These are phyloP conservation scores for Aporophyla lueneburgensis DNA, from an alignment of 2,888 invertebrate species.

Conservation along the genomic window DNA sequence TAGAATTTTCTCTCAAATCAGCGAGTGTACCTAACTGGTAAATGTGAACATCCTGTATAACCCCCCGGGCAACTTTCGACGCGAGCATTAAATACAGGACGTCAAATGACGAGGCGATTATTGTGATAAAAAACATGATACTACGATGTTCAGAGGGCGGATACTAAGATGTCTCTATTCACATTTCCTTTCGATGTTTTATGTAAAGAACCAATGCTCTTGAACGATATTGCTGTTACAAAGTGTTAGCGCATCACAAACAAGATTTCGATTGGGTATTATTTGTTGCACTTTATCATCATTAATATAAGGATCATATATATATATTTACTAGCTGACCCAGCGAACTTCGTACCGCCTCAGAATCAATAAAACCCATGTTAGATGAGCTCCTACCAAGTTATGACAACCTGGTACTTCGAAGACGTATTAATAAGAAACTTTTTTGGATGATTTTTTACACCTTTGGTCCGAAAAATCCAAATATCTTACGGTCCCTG, in stretches of 20 bases:
- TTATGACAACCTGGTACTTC: too few relatives aligned
- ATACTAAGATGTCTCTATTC: constrained; percentile 30
- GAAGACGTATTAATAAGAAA: too few relatives aligned
- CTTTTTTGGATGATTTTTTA: too few relatives aligned
- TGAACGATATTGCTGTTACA: neutral
- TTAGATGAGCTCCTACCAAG: too few relatives aligned
- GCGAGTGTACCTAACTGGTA: constrained; percentile 27
- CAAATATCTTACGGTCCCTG: too few relatives aligned
- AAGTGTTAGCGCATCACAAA: neutral
- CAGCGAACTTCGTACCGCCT: too few relatives aligned
- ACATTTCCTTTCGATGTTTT: constrained; percentile 8
- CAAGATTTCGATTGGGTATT: neutral
- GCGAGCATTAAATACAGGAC: constrained; percentile 61
- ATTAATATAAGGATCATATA: too few relatives aligned
- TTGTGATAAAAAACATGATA: constrained; percentile 46
- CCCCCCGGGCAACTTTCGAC: constrained; percentile 69
- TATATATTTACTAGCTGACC: too few relatives aligned
- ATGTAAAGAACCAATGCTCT: neutral
- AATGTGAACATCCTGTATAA: constrained; percentile 69
- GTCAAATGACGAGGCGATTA: constrained; percentile 46
- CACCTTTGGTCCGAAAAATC: too few relatives aligned
- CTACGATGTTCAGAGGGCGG: constrained; percentile 10
- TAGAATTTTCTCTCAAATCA: constrained; percentile 60
- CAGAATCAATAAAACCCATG: too few relatives aligned
- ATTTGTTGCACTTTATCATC: too few relatives aligned